Base-by-base conservation (phyloP, 2,113 vertebrate genomes). In the Paradoxurus hermaphroditus region DNA sequence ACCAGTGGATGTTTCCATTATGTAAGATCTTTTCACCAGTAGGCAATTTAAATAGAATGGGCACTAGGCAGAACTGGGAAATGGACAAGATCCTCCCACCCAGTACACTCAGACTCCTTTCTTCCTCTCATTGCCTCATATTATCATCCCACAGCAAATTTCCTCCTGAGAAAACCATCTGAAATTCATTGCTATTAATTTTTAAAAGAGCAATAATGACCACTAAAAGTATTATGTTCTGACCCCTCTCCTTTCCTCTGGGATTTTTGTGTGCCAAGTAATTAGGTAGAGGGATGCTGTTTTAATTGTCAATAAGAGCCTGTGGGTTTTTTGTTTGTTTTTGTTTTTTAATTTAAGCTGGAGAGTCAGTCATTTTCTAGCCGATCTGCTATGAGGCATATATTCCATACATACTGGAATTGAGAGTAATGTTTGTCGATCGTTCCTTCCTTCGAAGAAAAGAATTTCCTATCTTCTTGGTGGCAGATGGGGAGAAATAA, bases 141-240 rank as follows among this genome's bases (percentile, higher is more conserved):
- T 78, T 41, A 73, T 41, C 72, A 27, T 79, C 36, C 36, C n/a
- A 34, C 4, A 10, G 84, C 62, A 96, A 84, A 79, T 44, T n/a
- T 44, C 27, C 90, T 88, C 85, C 70, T 34, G 56, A 96, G 93
- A 7, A 95, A 95, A 77, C n/a, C 53, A 67, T 95, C 44, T 67
- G 75, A 95, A 92, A 94, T 88, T 88, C 81, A 94, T 46, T 92
- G 93, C 87, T 90, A 97, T n/a, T 93, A 97, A 96, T 72, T 96
- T 98, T 98, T 94, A 70, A 96, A 96, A 96, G 49, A 92, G 75
- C 85, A 84, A 25, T 96, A 88, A 87, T 92, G 88, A 92, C 91
- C 95, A 88, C 56, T 94, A 82, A 92, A 92, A 95, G 63, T 97
- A 88, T 92, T 88, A 73, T 90, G 19, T 85, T 78, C 85, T 86